Percentiles rank a stretch among this genome's conserved stretches.
phyloP scores from a whole-genome alignment of 2,113 vertebrate genomes.

The Xiphophorus couchianus region DNA sequence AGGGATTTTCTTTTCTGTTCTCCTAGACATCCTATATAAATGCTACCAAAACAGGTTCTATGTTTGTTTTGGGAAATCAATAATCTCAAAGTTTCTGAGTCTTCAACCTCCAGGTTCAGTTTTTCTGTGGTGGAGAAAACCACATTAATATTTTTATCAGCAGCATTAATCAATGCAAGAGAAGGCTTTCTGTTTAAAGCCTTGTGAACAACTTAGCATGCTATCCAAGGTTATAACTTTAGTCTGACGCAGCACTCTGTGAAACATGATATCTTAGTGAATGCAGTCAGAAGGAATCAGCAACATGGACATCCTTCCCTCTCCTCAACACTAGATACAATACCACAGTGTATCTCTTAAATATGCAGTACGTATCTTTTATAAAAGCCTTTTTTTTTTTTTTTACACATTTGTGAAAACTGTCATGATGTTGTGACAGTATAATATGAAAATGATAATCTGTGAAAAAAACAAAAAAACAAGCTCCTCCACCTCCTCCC shows the following conservation, averaged over 20 bases:
- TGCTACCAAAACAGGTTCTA: not conserved
- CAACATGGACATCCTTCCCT: not conserved
- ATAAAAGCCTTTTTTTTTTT: too few relatives aligned
- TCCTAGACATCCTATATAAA: not conserved
- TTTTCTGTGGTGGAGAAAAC: not conserved
- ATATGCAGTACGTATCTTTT: too few relatives aligned
- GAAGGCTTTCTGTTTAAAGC: not conserved
- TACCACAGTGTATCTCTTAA: not conserved
- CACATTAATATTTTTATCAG: not conserved
- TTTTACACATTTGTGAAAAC: too few relatives aligned
- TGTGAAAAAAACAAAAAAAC: too few relatives aligned
- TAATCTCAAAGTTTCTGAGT: not conserved
- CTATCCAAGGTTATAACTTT: not conserved
- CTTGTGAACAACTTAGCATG: not conserved
- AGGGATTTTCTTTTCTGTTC: not conserved
- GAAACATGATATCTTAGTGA: not conserved
- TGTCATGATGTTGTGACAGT: too few relatives aligned
- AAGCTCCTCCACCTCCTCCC: too few relatives aligned
- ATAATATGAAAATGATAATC: too few relatives aligned
- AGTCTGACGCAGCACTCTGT: not conserved
- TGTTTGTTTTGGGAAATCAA: not conserved
- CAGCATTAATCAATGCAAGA: not conserved
- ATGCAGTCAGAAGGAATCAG: not conserved
- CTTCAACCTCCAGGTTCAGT: not conserved
- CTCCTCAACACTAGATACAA: not conserved